A percentile compares a stretch with the other conserved stretches of the same genome.
Conservation (phyloP, 1,140 invertebrate genomes). For the Nasonia longicornis region DNA sequence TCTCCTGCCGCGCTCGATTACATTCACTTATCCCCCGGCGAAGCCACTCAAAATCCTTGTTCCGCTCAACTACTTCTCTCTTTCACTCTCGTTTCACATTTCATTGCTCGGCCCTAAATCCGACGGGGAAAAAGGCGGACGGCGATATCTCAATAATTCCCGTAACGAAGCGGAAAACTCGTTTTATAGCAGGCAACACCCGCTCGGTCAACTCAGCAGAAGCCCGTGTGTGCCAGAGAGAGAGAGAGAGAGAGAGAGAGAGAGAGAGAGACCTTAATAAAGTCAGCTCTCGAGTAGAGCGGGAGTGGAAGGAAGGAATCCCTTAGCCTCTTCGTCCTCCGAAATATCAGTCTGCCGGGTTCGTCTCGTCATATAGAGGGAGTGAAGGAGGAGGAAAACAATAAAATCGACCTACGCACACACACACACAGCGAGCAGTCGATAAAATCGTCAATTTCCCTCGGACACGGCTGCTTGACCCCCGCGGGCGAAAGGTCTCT, state of each 20-base stretch:
- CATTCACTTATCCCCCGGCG: conserved; percentile 3
- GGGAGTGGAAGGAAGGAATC: background rate
- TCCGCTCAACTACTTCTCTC: background rate
- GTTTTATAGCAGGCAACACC: background rate
- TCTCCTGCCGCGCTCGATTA: conserved; percentile 37
- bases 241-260: background rate
- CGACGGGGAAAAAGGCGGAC: background rate
- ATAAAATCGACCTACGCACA: conserved; percentile 34
- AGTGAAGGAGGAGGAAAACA: conserved; percentile 24
- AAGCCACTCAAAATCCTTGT: conserved; percentile 31
- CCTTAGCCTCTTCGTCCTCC: background rate
- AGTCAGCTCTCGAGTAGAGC: background rate
- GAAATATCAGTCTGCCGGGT: background rate
- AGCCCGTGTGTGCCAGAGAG: background rate
- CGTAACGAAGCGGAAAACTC: conserved; percentile 34
- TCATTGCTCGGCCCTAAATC: conserved; percentile 18
- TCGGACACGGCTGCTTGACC: conserved; percentile 13
- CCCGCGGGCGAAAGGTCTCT: conserved; percentile 7
- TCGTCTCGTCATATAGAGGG: background rate
- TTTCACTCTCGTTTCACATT: conserved; percentile 6
- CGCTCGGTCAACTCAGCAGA: background rate
- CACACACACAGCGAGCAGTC: background rate
- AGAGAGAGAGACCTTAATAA: background rate
- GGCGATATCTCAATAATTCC: conserved; percentile 16
- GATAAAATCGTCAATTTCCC: conserved; percentile 44